A percentile compares a stretch with the other conserved stretches of the same genome.
phyloP scores from a whole-genome alignment of 1,140 invertebrate species.

The Conus ventricosus region DNA sequence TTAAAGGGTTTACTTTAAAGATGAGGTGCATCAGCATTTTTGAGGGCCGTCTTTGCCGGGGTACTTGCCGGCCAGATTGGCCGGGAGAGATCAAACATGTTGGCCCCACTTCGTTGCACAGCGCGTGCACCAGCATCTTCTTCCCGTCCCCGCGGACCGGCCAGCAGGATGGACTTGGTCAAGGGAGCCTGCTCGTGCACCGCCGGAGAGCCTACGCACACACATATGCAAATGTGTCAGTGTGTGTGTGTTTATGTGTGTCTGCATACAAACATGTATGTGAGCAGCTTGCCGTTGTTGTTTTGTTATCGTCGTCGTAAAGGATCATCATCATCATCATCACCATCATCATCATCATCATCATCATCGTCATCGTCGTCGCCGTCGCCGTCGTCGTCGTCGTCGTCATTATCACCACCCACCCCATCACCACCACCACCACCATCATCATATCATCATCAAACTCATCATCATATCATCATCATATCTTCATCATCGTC shows the following conservation, averaged over 20 bases:
- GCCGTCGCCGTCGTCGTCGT: not conserved
- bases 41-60: slow-evolving; percentile 94
- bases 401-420: no score
- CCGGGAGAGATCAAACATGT: slow-evolving; percentile 91
- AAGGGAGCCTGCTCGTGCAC: slow-evolving; percentile 87
- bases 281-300: no score
- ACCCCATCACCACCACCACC: no score
- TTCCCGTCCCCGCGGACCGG: slow-evolving; percentile 92
- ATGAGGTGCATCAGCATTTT: slow-evolving; percentile 90
- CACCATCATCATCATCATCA: slow-evolving; percentile 14
- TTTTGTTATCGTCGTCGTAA: not conserved
- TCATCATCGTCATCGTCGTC: slow-evolving; percentile 12
- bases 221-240: no score
- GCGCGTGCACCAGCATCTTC: slow-evolving; percentile 87
- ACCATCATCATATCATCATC: no score
- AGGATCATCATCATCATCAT: not conserved
- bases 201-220: slow-evolving; percentile 80
- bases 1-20: slow-evolving; percentile 76
- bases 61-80: slow-evolving; percentile 88
- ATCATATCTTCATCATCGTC: no score
- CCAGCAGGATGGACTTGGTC: slow-evolving; percentile 89
- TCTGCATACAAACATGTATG: no score
- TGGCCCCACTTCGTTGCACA: slow-evolving; percentile 91
- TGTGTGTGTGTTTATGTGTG: no score
- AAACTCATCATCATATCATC: no score